Conservation (phyloP, 2,888 invertebrate genomes). For the Drepana falcataria region DNA sequence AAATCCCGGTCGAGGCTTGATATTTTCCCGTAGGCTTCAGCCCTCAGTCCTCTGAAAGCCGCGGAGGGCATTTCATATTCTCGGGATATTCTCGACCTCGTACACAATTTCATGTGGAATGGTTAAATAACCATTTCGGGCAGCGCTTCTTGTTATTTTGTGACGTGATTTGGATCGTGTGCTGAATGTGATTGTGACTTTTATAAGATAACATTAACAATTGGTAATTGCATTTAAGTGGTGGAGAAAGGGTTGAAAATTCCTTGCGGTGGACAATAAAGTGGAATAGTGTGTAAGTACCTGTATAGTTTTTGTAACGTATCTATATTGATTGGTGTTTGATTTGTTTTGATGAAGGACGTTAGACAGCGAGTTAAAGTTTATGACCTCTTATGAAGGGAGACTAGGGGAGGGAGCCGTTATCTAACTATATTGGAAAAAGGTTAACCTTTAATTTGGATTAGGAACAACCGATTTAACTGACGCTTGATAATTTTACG, state of each 20-base stretch:
- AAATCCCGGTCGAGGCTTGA: conserved; percentile 68
- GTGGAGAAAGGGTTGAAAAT: conserved; percentile 5
- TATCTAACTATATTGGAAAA: conserved; percentile 49
- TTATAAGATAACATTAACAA: too few relatives aligned
- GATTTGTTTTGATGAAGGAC: conserved; percentile 50
- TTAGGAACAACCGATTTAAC: not conserved
- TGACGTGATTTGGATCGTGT: too few relatives aligned
- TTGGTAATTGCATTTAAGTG: conserved; percentile 15
- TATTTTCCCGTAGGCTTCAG: conserved; percentile 71
- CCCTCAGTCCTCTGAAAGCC: conserved; percentile 59
- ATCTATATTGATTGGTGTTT: conserved; percentile 44
- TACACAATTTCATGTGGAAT: conserved; percentile 48
- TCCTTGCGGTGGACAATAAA: not conserved
- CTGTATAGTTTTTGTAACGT: conserved; percentile 15
- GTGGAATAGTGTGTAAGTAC: conserved; percentile 29
- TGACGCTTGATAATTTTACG: too few relatives aligned
- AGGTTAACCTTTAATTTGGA: conserved; percentile 6
- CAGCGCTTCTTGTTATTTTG: conserved; percentile 12
- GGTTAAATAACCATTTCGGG: conserved; percentile 60
- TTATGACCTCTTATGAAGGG: conserved; percentile 52
- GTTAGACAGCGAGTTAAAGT: conserved; percentile 46
- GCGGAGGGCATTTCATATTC: conserved; percentile 32
- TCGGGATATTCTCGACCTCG: conserved; percentile 24
- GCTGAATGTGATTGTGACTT: not conserved
- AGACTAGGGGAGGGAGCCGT: conserved; percentile 41